phyloP scores from a whole-genome alignment of 2,888 invertebrate species.

The Callosobruchus maculatus region DNA sequence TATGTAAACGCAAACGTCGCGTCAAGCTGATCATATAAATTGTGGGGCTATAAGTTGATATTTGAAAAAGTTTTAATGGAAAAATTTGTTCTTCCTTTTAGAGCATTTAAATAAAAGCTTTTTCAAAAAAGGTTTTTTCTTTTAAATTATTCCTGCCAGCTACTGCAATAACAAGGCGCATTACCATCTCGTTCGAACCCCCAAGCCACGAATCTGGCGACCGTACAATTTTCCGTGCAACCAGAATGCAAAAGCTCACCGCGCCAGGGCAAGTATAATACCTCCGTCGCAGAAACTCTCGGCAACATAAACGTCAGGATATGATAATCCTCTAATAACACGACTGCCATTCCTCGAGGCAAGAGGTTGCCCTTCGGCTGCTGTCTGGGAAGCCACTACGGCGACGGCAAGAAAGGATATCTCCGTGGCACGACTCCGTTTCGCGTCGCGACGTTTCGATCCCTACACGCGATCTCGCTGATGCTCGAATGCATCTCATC shows the following conservation, averaged over 20 bases:
- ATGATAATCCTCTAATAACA: not conserved
- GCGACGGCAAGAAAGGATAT: not conserved
- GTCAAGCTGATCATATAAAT: too few species aligned
- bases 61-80: too few species aligned
- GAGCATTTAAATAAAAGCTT: too few species aligned
- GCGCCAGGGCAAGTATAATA: not conserved
- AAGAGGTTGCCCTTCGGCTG: not conserved
- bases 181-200: not conserved
- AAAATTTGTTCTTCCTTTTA: too few species aligned
- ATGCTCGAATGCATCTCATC: not conserved
- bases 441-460: not conserved
- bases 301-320: not conserved
- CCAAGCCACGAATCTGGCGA: not conserved
- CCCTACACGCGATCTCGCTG: not conserved
- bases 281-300: not conserved
- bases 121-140: too few species aligned
- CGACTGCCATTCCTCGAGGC: not conserved
- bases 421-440: not conserved
- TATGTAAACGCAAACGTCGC: too few species aligned
- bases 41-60: too few species aligned
- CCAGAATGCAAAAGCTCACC: not conserved
- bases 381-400: not conserved
- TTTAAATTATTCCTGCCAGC: too few species aligned
- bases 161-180: too few species aligned
- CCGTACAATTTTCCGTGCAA: not conserved